Evolutionary conservation across 2,888 invertebrate genomes (phyloP).

Genomic region (Anarsia innoxiella): DNA sequence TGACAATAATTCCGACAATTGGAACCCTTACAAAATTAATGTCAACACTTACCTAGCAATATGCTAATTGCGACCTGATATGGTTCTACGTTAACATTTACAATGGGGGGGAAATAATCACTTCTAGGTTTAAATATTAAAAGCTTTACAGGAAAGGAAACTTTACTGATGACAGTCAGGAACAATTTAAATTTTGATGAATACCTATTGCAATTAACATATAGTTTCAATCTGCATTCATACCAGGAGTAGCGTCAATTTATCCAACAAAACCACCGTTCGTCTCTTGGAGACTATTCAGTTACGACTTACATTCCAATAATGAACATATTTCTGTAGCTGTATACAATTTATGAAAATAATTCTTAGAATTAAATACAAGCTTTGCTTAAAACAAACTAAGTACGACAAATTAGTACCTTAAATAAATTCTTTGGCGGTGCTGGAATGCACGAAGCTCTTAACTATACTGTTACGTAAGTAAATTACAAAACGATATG

Average conservation of each 20-base stretch:
- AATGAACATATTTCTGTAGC: not conserved
- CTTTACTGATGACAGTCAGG: too few relatives aligned
- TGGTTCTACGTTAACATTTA: slow-evolving; percentile 53
- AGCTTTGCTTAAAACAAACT: slow-evolving; percentile 34
- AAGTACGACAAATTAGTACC: slow-evolving; percentile 31
- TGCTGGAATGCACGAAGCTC: slow-evolving; percentile 54
- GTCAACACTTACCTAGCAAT: slow-evolving; percentile 67
- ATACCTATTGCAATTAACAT: too few relatives aligned
- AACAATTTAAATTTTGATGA: too few relatives aligned
- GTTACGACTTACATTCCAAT: too few relatives aligned
- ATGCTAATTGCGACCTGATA: slow-evolving; percentile 60
- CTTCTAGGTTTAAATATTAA: slow-evolving; percentile 19
- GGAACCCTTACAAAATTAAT: slow-evolving; percentile 69
- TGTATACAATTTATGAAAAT: slow-evolving; percentile 16
- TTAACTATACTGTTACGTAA: slow-evolving; percentile 60
- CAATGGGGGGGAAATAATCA: too few relatives aligned
- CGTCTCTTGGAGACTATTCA: too few relatives aligned
- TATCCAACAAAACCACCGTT: too few relatives aligned
- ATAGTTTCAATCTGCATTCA: too few relatives aligned
- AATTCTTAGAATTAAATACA: slow-evolving; percentile 28
- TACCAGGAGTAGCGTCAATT: too few relatives aligned
- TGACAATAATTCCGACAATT: slow-evolving; percentile 62
- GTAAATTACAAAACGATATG: slow-evolving; percentile 73
- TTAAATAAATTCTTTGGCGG: slow-evolving; percentile 41
- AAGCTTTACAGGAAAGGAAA: too few relatives aligned